Evolutionary conservation across 2,797 vertebrate species (phyloP), one percentile per base, ranked within the genome.

Genomic region (Parotocinclus haroldoi): DNA sequence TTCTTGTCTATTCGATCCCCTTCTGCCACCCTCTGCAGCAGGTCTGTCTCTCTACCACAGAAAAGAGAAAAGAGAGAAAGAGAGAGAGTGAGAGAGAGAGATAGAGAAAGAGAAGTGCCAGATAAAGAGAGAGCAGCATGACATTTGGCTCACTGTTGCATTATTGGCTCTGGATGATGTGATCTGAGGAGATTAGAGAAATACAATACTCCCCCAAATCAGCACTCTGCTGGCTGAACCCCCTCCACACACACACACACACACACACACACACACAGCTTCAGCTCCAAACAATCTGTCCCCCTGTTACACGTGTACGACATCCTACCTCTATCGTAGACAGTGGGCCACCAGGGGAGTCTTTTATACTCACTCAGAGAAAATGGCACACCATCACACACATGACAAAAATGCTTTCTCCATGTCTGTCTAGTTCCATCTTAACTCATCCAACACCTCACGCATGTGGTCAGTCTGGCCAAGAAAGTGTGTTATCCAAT

Each of bases 141-240:
- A 83, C 85, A 84, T 88, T 89, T 85, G 79, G 83, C 81, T 86
- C 82, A 79, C 76, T 80, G 82, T 83, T 80, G 84, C 83, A 82
- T 86, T 88, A 88, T 88, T 89, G 86, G 82, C 83, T 85, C 80
- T 79, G 80, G 81, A 83, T 89, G 86, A 87, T 88, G 83, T 87
- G 85, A 90, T 88, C 83, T 78, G 83, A 87, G 81, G 78, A 86
- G 86, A 90, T 89, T 86, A 89, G 80, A 88, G 81, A 80, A 87
- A 89, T 84, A 83, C 86, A 86, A 85, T 85, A 81, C 83, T 81
- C 84, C 81, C 76, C 77, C 84, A 85, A 85, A 87, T 86, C 84
- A 82, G 78, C 57, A 69, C 67, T 75, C 68, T 72, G 71, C 77
- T 56, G 39, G 13, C 39, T 27, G 14, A 1, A 56, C 48, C 1